Conservation (phyloP, 2,888 invertebrate genomes). For the Phymatocera aterrima region DNA sequence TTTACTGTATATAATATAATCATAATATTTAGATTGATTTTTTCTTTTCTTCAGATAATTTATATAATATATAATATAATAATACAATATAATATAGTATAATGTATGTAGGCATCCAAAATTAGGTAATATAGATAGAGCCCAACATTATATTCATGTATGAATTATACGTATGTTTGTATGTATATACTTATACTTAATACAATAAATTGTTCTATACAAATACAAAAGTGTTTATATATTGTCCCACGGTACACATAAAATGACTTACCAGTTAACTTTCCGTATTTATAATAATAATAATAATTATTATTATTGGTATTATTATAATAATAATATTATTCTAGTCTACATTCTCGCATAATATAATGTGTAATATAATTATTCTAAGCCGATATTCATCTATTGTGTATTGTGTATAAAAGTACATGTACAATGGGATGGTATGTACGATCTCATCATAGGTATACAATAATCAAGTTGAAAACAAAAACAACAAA, state of each 20-base stretch:
- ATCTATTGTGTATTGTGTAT: conserved; percentile 59
- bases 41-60: conserved; percentile 43
- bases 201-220: conserved; percentile 50
- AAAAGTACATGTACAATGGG: conserved; percentile 64
- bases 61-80: too few species aligned
- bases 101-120: conserved; percentile 52
- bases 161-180: conserved; percentile 46
- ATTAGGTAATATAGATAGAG: conserved; percentile 59
- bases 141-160: too few species aligned
- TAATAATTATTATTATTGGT: conserved; percentile 44
- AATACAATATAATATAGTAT: too few species aligned
- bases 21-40: conserved; percentile 54
- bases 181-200: conserved; percentile 23
- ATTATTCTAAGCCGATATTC: conserved; percentile 59
- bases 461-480: conserved; percentile 54
- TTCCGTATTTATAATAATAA: conserved; percentile 45
- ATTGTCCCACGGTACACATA: conserved; percentile 69
- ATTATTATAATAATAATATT: conserved; percentile 55
- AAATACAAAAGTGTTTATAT: conserved; percentile 71
- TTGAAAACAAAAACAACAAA: conserved; percentile 49
- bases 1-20: too few species aligned
- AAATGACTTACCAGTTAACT: conserved; percentile 65
- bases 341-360: conserved; percentile 62
- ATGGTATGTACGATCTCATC: conserved; percentile 56
- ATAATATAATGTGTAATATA: conserved; percentile 59